A percentile compares a stretch with the other conserved stretches of the same genome.
These are phyloP conservation scores for Sebastes hubbsi DNA, from an alignment of 2,797 vertebrate genomes.

Conservation along the genomic window DNA sequence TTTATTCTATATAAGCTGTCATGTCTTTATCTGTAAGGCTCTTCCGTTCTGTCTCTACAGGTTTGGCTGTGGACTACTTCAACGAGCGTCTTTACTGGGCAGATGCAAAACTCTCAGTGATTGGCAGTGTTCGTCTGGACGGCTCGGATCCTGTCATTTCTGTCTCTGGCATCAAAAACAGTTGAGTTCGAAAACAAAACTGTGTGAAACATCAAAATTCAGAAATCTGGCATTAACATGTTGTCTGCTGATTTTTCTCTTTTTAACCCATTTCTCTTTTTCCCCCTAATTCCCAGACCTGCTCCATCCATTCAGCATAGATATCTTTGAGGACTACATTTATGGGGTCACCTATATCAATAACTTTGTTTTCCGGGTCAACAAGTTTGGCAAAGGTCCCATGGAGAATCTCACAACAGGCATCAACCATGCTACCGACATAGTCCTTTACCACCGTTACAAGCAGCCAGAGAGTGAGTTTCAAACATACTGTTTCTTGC, in stretches of 20 bases:
- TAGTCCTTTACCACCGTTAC: constrained; percentile 94
- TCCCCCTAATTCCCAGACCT: constrained; percentile 80
- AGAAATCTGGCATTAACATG: not conserved
- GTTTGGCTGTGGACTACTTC: constrained; percentile 95
- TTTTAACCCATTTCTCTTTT: not conserved
- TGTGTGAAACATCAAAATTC: not conserved
- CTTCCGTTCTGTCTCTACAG: constrained; percentile 71
- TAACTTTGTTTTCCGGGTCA: constrained; percentile 95
- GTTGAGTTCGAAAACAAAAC: constrained; percentile 76
- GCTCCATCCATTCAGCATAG: constrained; percentile 95
- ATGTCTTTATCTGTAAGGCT: not conserved
- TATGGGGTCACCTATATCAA: constrained; percentile 96
- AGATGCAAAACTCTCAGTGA: constrained; percentile 94
- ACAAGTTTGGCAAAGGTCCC: constrained; percentile 92
- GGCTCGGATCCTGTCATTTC: constrained; percentile 92
- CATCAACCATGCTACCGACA: constrained; percentile 94
- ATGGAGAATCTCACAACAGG: constrained; percentile 92
- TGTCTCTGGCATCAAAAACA: constrained; percentile 89
- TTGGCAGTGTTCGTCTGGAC: constrained; percentile 93
- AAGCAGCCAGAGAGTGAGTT: constrained; percentile 95
- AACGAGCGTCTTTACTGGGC: constrained; percentile 99
- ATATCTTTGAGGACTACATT: constrained; percentile 97
- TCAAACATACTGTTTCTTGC: not conserved
- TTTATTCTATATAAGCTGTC: not conserved
- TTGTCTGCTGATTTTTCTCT: accelerated